These are phyloP conservation scores for Serinus canaria DNA, from an alignment of 2,113 vertebrate species.

Conservation along the genomic window DNA sequence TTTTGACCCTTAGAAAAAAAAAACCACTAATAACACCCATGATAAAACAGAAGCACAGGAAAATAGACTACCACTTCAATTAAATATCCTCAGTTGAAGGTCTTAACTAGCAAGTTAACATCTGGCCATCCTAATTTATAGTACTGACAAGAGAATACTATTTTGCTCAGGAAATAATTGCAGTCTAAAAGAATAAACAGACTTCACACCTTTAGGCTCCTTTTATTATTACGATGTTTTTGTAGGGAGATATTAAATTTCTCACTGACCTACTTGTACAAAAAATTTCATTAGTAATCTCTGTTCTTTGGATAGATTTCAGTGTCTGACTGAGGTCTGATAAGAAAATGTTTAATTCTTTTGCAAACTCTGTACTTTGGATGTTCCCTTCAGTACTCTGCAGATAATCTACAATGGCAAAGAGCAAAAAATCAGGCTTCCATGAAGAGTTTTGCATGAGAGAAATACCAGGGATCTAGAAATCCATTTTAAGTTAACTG, in stretches of 20 bases:
- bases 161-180: background rate
- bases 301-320: background rate
- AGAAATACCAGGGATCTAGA: background rate
- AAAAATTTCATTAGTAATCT: background rate
- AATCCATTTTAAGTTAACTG: background rate
- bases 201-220: background rate
- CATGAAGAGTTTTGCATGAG: background rate
- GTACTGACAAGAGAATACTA: background rate
- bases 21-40: fast-evolving
- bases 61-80: background rate
- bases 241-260: background rate
- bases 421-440: background rate
- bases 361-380: background rate
- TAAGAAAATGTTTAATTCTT: background rate
- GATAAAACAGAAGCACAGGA: background rate
- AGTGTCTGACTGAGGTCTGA: background rate
- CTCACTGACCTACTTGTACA: background rate
- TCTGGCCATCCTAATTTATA: background rate
- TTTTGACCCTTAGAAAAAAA: background rate
- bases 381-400: background rate
- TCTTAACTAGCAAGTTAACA: background rate
- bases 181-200: background rate
- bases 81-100: background rate
- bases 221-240: background rate
- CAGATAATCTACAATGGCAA: background rate